These are phyloP conservation scores for Cabera pusaria DNA, from an alignment of 2,888 invertebrate genomes.

Conservation along the genomic window DNA sequence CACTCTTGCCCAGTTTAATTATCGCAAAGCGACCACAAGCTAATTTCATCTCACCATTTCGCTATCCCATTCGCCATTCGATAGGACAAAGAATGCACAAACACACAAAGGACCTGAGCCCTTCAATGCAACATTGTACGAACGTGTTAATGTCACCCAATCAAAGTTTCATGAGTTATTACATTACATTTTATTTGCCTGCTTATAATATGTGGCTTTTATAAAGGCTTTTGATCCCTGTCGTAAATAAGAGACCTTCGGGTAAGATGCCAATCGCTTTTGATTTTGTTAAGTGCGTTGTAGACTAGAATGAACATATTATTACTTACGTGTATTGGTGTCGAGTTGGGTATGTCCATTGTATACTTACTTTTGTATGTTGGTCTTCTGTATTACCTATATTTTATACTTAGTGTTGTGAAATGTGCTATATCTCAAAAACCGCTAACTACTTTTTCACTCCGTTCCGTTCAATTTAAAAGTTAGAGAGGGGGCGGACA, in stretches of 20 bases:
- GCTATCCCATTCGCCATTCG: conserved; percentile 21
- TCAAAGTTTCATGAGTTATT: conserved; percentile 37
- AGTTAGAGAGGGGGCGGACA: too few relatives aligned
- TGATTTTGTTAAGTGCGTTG: too few relatives aligned
- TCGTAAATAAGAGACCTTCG: conserved; percentile 16
- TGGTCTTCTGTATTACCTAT: too few relatives aligned
- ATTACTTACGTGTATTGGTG: too few relatives aligned
- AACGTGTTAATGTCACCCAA: conserved; percentile 46
- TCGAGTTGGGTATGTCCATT: too few relatives aligned
- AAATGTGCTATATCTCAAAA: too few relatives aligned
- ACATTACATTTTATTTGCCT: conserved; percentile 31
- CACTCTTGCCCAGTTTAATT: conserved; percentile 9
- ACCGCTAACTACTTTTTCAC: too few relatives aligned
- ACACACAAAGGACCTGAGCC: conserved; percentile 30
- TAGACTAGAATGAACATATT: too few relatives aligned
- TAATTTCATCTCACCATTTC: conserved; percentile 37
- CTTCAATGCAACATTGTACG: conserved; percentile 38
- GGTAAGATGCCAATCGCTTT: background rate
- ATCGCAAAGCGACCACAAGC: conserved; percentile 37
- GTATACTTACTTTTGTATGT: too few relatives aligned
- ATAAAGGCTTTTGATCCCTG: conserved; percentile 22
- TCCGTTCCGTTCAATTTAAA: too few relatives aligned
- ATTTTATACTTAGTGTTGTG: too few relatives aligned
- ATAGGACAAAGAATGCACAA: conserved; percentile 22
- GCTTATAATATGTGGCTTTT: conserved; percentile 19